Conservation (phyloP, 2,888 invertebrate species). For the Polyommatus icarus region DNA sequence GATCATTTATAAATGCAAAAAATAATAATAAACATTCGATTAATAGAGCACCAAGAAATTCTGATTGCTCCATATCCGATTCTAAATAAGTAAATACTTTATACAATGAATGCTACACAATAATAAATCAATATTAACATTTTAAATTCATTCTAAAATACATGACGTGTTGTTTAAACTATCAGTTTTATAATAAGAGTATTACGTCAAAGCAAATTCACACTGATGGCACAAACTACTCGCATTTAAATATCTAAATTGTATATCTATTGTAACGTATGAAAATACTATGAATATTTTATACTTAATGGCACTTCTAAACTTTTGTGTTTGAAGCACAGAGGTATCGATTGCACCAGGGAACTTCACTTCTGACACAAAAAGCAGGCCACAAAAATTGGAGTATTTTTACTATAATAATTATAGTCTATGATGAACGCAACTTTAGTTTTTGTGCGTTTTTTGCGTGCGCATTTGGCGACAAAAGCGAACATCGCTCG, state of each 20-base stretch:
- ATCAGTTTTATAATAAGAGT: slow-evolving; percentile 14
- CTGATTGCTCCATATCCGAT: not conserved
- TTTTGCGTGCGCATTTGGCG: not conserved
- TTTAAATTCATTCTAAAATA: not conserved
- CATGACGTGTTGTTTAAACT: not conserved
- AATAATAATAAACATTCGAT: not conserved
- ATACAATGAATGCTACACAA: not conserved
- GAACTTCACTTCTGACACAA: not conserved
- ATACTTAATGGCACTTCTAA: slow-evolving; percentile 73
- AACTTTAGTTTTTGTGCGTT: not conserved
- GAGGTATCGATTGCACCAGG: not conserved
- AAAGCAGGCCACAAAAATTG: not conserved
- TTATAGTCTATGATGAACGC: not conserved
- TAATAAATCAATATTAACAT: not conserved
- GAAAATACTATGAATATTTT: slow-evolving; percentile 69
- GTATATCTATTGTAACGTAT: slow-evolving; percentile 60
- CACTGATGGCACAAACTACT: slow-evolving; percentile 35
- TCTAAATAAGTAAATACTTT: not conserved
- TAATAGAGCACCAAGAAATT: not conserved
- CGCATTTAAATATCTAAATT: slow-evolving; percentile 41
- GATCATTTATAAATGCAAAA: slow-evolving; percentile 6
- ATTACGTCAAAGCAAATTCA: slow-evolving; percentile 29
- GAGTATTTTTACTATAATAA: not conserved
- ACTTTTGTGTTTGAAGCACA: slow-evolving; percentile 47
- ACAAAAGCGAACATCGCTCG: not conserved